Conservation (phyloP, 2,113 vertebrate species). For the Gasterosteus nipponicus region DNA sequence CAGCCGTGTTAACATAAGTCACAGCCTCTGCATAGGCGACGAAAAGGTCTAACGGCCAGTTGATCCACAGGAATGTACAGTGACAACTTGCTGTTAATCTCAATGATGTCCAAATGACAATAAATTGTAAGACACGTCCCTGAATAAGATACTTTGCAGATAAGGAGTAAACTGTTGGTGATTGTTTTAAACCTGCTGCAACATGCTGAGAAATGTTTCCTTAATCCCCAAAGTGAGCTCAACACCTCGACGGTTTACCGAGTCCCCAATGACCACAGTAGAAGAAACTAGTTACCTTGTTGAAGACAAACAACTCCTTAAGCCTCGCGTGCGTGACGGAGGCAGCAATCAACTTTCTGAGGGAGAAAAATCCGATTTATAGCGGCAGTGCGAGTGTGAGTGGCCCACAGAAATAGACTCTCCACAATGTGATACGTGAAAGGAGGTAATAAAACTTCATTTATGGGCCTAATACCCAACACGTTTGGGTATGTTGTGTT, state of each 20-base stretch:
- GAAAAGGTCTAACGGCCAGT: slow-evolving; percentile 49
- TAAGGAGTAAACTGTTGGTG: neutral
- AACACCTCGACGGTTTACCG: too few relatives aligned
- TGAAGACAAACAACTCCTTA: slow-evolving; percentile 13
- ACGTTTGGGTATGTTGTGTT: slow-evolving; percentile 10
- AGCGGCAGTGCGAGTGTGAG: slow-evolving; percentile 60
- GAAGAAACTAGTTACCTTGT: slow-evolving; percentile 28
- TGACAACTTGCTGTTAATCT: slow-evolving; percentile 10
- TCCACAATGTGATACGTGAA: slow-evolving; percentile 46
- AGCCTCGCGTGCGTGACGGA: slow-evolving; percentile 37
- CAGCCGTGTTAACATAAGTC: slow-evolving; percentile 44
- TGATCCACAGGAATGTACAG: slow-evolving; percentile 60
- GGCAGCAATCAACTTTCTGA: slow-evolving; percentile 41
- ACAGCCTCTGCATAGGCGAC: slow-evolving; percentile 59
- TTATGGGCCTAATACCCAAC: slow-evolving; percentile 38
- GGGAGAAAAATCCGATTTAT: slow-evolving; percentile 70
- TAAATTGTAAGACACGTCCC: neutral
- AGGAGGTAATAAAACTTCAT: slow-evolving; percentile 62
- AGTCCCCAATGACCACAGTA: neutral
- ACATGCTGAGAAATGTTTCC: neutral
- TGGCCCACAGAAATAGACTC: slow-evolving; percentile 72
- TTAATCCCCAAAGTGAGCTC: neutral
- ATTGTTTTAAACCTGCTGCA: neutral
- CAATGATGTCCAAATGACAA: neutral
- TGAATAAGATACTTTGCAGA: neutral